phyloP scores from a whole-genome alignment of 2,113 vertebrate species.

The cattle (Bos taurus) region ARS-UCD2.0 NC_037339.1:59412001-59412500 shows the following conservation, averaged over 20 bases:
- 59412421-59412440: neutral
- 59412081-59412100: neutral
- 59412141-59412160: neutral
- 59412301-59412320: neutral
- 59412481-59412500: neutral
- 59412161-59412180: neutral
- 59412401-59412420: neutral
- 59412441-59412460: neutral
- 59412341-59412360: neutral
- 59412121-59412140: neutral
- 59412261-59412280: neutral
- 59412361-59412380: neutral
- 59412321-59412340: neutral
- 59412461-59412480: neutral
- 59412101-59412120: conserved; percentile 9
- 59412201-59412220: conserved; percentile 30
- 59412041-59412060: neutral
- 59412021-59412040: neutral
- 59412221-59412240: neutral
- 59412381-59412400: neutral
- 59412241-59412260: neutral
- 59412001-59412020: neutral
- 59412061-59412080: neutral
- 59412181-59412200: conserved; percentile 26
- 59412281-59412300: neutral